Base-by-base conservation (phyloP, 1,140 invertebrate species). In the Phymorhynchus buccinoides region DNA sequence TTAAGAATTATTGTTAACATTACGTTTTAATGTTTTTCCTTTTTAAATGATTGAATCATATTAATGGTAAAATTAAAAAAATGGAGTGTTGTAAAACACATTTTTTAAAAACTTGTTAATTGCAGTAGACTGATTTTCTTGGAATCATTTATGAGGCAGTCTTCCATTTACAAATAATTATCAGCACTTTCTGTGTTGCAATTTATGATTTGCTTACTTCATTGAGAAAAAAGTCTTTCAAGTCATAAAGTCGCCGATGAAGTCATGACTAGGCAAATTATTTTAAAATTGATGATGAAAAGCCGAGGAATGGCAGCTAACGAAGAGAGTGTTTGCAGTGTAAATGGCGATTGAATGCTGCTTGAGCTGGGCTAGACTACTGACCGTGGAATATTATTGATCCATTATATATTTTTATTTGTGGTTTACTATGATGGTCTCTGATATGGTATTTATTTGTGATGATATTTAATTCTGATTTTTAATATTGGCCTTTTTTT, bases 381-480 rank as follows among this genome's bases (percentile, higher is more conserved):
- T 75, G 73, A 75, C 73, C 73, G 73, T 75, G 73, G 73, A 75
- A 75, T 75, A 75, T 75, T 37, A 35, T 75, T 75, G 73, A 75
- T 41, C 37, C 32, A 75, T 35, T 75, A 75, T 75, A 75, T 75
- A 75, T 75, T 75, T 75, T 75, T 79, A 79, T 79, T 79, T 52
- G 77, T 79, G 44, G 27, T 79, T 79, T 79, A 52, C 1, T 56
- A 79, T 79, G 42, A 79, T 52, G 77, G 44, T 56, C 77, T 79
- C 41, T 78, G 75, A 78, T 30, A 78, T 78, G 39, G 16, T 79
- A 79, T 79, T 79, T 79, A 79, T 79, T 79, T 79, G 77, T 79
- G 77, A 79, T 79, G 42, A 30, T 79, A 79, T 44, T 71, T 71
- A 71, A 37, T 75, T 32, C 27, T 79, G 77, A 56, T 52, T 79